phyloP scores from a whole-genome alignment of 2,888 invertebrate species.

The Onthophagus sagittarius region DNA sequence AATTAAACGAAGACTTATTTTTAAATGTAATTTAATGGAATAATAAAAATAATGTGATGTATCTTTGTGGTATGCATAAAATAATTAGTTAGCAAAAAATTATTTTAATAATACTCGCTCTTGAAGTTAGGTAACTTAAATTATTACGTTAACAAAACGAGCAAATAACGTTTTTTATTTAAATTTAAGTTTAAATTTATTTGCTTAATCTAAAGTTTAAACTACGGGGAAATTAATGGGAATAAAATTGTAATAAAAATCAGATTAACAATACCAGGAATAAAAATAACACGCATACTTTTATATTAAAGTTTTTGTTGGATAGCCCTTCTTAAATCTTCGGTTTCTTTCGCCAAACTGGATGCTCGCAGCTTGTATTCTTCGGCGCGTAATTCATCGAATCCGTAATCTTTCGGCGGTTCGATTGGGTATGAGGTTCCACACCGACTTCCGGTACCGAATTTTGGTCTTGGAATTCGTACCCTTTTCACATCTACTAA shows the following conservation, averaged over 20 bases:
- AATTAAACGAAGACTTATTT: background rate
- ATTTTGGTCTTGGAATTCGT: slow-evolving; percentile 80
- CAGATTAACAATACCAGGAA: background rate
- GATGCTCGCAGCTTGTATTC: slow-evolving; percentile 52
- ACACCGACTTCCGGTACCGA: slow-evolving; percentile 56
- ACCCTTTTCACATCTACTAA: slow-evolving; percentile 78
- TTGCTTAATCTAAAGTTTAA: background rate
- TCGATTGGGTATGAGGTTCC: slow-evolving; percentile 61
- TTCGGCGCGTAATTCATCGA: slow-evolving; percentile 56
- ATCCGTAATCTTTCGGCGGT: slow-evolving; percentile 72
- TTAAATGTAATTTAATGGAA: too few species aligned
- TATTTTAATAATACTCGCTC: background rate
- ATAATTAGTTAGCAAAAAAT: background rate
- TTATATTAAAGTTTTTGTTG: slow-evolving; percentile 70
- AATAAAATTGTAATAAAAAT: background rate
- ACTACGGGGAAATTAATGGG: background rate
- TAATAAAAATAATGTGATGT: background rate
- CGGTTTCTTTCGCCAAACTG: slow-evolving; percentile 63
- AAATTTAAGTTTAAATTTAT: background rate
- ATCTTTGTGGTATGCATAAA: background rate
- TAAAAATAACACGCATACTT: background rate
- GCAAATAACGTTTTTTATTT: background rate
- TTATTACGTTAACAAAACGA: background rate
- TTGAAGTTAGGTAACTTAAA: background rate
- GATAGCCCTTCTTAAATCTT: slow-evolving; percentile 69